Conservation (phyloP, 2,113 vertebrate genomes). For the Indri indri region DNA sequence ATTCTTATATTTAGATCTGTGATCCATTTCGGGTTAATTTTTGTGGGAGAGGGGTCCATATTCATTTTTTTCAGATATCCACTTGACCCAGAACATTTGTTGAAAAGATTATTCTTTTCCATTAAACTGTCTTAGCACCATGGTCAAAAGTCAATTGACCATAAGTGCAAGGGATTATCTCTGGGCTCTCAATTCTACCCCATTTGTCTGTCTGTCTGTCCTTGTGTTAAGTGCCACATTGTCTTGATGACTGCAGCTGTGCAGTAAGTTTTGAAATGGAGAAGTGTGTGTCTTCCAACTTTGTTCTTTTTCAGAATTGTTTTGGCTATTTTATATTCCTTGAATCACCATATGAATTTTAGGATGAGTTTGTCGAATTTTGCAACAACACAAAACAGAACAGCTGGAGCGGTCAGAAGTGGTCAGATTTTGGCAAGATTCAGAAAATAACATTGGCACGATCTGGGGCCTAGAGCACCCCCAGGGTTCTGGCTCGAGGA, state of each 20-base stretch:
- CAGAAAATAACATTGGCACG: background rate
- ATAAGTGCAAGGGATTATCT: background rate
- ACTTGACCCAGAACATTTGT: background rate
- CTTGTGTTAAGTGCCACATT: background rate
- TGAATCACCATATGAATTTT: background rate
- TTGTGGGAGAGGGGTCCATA: background rate
- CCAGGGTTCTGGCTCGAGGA: background rate
- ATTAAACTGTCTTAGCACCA: background rate
- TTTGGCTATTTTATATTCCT: background rate
- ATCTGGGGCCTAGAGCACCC: background rate
- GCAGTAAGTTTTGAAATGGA: background rate
- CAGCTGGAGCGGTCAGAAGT: background rate
- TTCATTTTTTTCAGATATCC: background rate
- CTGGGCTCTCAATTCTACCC: background rate
- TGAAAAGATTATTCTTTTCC: background rate
- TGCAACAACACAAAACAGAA: background rate
- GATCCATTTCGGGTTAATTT: background rate
- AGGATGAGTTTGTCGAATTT: background rate
- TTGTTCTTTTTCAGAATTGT: background rate
- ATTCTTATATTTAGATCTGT: background rate
- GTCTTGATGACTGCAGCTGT: background rate
- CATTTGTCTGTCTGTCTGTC: background rate
- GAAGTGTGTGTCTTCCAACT: background rate
- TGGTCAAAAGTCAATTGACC: background rate
- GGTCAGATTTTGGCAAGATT: background rate